Conservation (phyloP, 2,797 vertebrate genomes). For the Phataginus tetradactyla region DNA sequence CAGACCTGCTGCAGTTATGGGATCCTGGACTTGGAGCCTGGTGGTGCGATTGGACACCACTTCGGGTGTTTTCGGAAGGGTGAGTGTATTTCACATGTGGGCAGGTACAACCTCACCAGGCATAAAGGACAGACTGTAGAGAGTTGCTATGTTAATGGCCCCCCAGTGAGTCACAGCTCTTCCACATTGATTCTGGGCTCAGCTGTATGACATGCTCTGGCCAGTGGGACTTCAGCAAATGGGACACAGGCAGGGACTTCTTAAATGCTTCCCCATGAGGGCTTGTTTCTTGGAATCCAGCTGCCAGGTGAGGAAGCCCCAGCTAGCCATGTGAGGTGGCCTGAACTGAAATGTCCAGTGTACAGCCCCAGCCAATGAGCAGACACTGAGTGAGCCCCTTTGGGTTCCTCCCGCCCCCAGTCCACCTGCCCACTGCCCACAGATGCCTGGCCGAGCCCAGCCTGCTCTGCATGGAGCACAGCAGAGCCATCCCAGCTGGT, state of each 20-base stretch:
- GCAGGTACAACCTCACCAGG: not conserved
- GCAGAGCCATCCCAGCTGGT: not conserved
- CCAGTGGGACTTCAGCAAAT: not conserved
- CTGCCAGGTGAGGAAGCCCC: not conserved
- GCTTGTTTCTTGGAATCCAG: not conserved
- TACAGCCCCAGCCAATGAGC: not conserved
- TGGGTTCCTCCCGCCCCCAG: not conserved
- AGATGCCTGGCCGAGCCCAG: not conserved
- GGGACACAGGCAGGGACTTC: not conserved
- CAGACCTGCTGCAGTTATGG: not conserved
- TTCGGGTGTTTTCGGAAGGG: not conserved
- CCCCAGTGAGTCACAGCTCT: not conserved
- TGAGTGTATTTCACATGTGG: not conserved
- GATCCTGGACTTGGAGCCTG: not conserved
- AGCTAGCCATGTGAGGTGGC: not conserved
- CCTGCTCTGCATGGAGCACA: not conserved
- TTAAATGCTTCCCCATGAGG: not conserved
- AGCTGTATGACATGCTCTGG: not conserved
- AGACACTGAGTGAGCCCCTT: not conserved
- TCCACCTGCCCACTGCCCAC: not conserved
- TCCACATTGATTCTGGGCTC: not conserved
- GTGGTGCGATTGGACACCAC: not conserved
- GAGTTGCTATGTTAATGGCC: not conserved
- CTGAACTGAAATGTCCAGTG: not conserved
- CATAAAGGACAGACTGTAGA: not conserved